Evolutionary conservation across 2,113 vertebrate genomes (phyloP), one percentile per base, ranked within the genome.

Genomic region (Stomatorhinus ivindoensis): DNA sequence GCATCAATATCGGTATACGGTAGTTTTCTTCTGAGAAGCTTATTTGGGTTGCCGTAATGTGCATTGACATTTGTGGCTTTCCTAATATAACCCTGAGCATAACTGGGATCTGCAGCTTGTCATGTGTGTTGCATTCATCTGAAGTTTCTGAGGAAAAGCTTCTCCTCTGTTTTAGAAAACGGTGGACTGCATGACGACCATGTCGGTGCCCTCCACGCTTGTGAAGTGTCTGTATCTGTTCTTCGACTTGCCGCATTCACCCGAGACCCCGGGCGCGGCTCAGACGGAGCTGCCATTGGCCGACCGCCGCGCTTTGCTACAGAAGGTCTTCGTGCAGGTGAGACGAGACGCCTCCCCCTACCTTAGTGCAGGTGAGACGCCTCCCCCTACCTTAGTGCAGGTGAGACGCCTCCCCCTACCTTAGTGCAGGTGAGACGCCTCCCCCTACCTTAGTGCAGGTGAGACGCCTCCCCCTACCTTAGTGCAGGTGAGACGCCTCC

Each of bases 111-210:
- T 24, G n/a, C 46, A 15, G 47, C n/a, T 47, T 48, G 47, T 31
- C 19, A 50, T 13, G 15, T 27, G 24, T 27, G 24, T 86, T 13
- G 0, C 19, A 31, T 48, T 86, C 21, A 51, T 27, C n/a, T 3
- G 48, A 86, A 42, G 27, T 9, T 58, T 58, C 86, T 87, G 31
- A 88, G 17, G 53, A 65, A 44, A 9, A 27, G 13, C 24, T 35
- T 24, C 65, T n/a, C 35, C 17, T 65, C 55, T 86, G 47, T 88
- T 69, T 93, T 90, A 99, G 98, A 99, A 99, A 99, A 99, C 98
- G 0, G 98, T 99, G 96, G 98, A 99, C 97, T 99, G 98, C 96
- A 99, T 99, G 98, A 99, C 98, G 44, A 99, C 98, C 80, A 99
- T 99, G 98, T 99, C 98, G 0, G 97, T 99, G 88, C 98, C 98